These are phyloP conservation scores for Cyphomyrmex costatus DNA, from an alignment of 1,140 invertebrate genomes.

Conservation along the genomic window DNA sequence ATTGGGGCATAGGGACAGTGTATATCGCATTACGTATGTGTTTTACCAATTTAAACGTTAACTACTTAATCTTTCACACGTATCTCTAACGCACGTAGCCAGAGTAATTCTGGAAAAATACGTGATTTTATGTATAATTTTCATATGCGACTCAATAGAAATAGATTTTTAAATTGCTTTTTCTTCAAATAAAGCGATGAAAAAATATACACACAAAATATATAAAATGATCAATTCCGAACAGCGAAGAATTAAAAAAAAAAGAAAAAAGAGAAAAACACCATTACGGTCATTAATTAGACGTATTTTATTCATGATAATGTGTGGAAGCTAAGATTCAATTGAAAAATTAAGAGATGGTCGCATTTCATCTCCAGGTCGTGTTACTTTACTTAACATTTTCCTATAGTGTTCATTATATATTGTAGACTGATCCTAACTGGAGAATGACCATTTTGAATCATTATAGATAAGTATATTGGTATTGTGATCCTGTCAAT, in stretches of 20 bases:
- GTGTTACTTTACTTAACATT: conserved; percentile 62
- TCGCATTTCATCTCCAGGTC: conserved; percentile 83
- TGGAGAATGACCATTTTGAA: conserved; percentile 73
- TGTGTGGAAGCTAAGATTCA: conserved; percentile 77
- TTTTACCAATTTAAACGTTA: conserved; percentile 65
- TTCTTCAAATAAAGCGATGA: conserved; percentile 39
- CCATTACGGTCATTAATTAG: conserved; percentile 60
- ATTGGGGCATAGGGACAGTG: conserved; percentile 75
- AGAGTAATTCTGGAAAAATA: conserved; percentile 52
- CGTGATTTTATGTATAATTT: conserved; percentile 46
- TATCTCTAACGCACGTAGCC: conserved; percentile 1
- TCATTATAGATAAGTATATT: conserved; percentile 59
- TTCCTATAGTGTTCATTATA: conserved; percentile 55
- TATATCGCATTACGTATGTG: conserved; percentile 80
- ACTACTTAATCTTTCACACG: conserved; percentile 14
- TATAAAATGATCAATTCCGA: conserved; percentile 26
- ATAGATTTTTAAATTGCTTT: conserved; percentile 42
- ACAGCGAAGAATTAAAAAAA: conserved; percentile 8
- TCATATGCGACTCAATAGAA: conserved; percentile 25
- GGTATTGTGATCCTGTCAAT: conserved; percentile 70
- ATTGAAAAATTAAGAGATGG: conserved; percentile 79
- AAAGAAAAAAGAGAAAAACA: conserved; percentile 32
- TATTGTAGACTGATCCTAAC: conserved; percentile 70
- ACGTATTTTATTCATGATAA: conserved; percentile 77
- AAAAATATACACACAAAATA: conserved; percentile 1